A percentile compares a stretch with the other conserved stretches of the same genome.
phyloP scores from a whole-genome alignment of 2,797 vertebrate species.

The Heteromormyrus szaboi region DNA sequence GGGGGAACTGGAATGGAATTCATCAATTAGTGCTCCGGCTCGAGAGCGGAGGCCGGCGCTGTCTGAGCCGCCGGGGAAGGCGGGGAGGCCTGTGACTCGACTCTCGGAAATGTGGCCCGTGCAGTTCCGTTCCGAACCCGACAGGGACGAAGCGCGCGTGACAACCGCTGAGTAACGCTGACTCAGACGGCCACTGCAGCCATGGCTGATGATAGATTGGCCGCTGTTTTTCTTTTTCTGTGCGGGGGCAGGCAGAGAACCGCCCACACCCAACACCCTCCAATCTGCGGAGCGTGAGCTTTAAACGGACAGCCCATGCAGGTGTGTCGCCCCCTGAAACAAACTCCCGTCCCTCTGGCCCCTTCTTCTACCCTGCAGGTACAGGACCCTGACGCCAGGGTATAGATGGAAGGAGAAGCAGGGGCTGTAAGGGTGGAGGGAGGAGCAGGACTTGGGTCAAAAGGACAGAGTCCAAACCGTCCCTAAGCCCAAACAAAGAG shows the following conservation, averaged over 20 bases:
- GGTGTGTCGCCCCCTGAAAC: neutral
- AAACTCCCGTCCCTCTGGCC: neutral
- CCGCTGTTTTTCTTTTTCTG: neutral
- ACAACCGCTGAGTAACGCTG: neutral
- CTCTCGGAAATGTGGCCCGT: neutral
- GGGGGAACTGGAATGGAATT: neutral
- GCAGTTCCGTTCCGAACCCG: neutral
- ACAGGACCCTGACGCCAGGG: slow-evolving; percentile 14
- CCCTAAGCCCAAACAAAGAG: neutral
- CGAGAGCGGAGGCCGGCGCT: neutral
- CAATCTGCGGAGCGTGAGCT: neutral
- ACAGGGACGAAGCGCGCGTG: neutral
- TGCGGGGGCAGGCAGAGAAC: neutral
- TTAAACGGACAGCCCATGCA: neutral
- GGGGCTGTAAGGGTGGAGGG: neutral
- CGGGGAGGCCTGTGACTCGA: neutral
- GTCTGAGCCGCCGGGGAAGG: neutral
- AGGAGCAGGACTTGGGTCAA: neutral
- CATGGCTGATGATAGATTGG: neutral
- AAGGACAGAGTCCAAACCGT: neutral
- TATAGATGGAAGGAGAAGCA: neutral
- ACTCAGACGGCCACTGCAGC: neutral
- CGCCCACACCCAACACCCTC: neutral
- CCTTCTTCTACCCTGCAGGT: neutral
- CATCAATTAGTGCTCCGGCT: neutral